Evolutionary conservation across 2,888 invertebrate species (phyloP).

Genomic region (Pyrgus malvae): DNA sequence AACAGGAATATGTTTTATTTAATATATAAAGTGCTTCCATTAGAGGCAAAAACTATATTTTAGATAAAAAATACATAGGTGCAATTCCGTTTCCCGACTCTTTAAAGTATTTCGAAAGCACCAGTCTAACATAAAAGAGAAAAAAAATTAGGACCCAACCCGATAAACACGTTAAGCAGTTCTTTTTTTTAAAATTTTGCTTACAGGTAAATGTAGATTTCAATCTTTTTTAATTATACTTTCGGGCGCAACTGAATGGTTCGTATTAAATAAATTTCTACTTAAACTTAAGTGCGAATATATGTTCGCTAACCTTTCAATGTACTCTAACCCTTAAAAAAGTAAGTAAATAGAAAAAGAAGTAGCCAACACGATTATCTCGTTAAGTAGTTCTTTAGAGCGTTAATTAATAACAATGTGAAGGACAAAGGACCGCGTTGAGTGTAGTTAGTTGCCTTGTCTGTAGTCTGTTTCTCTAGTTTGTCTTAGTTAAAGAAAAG

Average conservation of each 20-base stretch:
- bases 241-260: too few relatives aligned
- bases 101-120: too few relatives aligned
- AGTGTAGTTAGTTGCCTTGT: conserved; percentile 1
- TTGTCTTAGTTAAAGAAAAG: background rate
- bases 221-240: background rate
- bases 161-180: too few relatives aligned
- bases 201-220: background rate
- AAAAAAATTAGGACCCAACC: too few relatives aligned
- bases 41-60: too few relatives aligned
- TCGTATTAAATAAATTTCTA: background rate
- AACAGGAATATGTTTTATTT: too few relatives aligned
- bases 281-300: background rate
- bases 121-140: too few relatives aligned
- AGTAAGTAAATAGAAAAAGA: conserved; percentile 5
- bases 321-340: too few relatives aligned
- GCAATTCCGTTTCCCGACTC: too few relatives aligned
- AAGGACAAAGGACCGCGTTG: background rate
- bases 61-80: too few relatives aligned
- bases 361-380: conserved; percentile 15
- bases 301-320: background rate
- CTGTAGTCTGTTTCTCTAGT: background rate
- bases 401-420: conserved; percentile 18
- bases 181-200: too few relatives aligned
- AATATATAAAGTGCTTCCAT: too few relatives aligned
- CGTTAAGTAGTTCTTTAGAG: conserved; percentile 10